phyloP scores from a whole-genome alignment of 2,888 invertebrate species.

The Athalia rosae region DNA sequence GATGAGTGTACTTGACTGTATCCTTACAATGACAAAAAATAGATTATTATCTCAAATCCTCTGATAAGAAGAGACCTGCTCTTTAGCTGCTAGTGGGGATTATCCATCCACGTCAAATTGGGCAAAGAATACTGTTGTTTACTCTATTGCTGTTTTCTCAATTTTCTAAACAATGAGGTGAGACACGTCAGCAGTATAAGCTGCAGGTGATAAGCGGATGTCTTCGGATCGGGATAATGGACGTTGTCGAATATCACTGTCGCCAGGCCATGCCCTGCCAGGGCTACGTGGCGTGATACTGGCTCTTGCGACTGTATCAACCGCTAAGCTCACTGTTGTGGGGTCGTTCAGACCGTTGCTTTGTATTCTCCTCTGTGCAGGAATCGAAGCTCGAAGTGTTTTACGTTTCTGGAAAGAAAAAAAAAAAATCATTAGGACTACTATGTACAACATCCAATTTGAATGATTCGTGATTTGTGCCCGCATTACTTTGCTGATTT shows the following conservation, averaged over 20 bases:
- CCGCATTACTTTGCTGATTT: no score
- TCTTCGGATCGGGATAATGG: slow-evolving; percentile 75
- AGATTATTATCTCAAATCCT: no score
- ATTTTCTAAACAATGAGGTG: slow-evolving; percentile 82
- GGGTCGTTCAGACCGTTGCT: slow-evolving; percentile 88
- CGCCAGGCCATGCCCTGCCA: slow-evolving; percentile 81
- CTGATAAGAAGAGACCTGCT: no score
- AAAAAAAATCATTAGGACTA: neutral
- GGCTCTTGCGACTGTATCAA: slow-evolving; percentile 76
- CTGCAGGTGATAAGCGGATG: slow-evolving; percentile 78
- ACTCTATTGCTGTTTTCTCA: no score
- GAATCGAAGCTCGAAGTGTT: slow-evolving; percentile 86
- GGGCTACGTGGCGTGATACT: slow-evolving; percentile 75
- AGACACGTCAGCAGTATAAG: slow-evolving; percentile 87
- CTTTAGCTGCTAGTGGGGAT: no score
- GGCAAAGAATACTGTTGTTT: no score
- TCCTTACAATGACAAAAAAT: no score
- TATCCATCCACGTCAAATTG: no score
- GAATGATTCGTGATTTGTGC: no score
- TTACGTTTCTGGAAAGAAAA: slow-evolving; percentile 89
- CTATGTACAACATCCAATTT: neutral
- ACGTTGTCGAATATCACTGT: slow-evolving; percentile 79
- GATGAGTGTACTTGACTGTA: no score
- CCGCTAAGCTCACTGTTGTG: slow-evolving; percentile 86
- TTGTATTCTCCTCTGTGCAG: slow-evolving; percentile 85